Base-by-base conservation (phyloP, 2,113 vertebrate species). In the Ifrita kowaldi region DNA sequence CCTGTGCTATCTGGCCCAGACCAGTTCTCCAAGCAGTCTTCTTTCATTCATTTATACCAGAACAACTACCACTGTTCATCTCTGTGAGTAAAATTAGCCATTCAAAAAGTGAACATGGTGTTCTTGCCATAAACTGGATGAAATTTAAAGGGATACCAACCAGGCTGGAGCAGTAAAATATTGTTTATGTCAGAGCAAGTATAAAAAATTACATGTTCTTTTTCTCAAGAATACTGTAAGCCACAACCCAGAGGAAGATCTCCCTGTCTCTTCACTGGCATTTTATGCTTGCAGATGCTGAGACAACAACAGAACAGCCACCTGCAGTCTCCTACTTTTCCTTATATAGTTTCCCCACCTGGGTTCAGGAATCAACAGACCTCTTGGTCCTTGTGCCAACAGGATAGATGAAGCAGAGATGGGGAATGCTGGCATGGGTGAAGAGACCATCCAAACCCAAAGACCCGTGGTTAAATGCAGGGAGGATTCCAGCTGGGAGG, bases 1-100 rank as follows among this genome's bases (percentile, higher is more conserved):
- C 88, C 95, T 75, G 91, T 52, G 37, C 57, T 97, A 63, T 85
- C 95, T 96, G 89, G 82, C 84, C 86, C n/a, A 14, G 80, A 92
- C 78, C 44, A 83, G n/a, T 65, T 91, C 88, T 93, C 46, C 46
- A 93, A 68, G 91, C 44, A 92, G 50, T 56, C 46, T 57, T 92
- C 63, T 86, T 84, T 75, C n/a, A 12, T 77, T 75, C 62, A 37
- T 32, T 52, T 46, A 82, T 13, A 82, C 11, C 60, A 75, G 26
- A 89, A 88, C 52, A 81, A 67, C 39, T 60, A 59, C 20, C 33
- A 50, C 26, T 22, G 10, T 67, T 92, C 80, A 22, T 37, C 18
- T 55, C 46, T 53, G 13, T 15, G 17, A 55, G 42, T 42, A 70
- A 86, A 92, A 74, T 37, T 6, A 83, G 52, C 56, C 4, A 5